Percentiles rank a stretch among this genome's conserved stretches.
phyloP scores from a whole-genome alignment of 2,888 invertebrate species.

The Nomada lathburiana region DNA sequence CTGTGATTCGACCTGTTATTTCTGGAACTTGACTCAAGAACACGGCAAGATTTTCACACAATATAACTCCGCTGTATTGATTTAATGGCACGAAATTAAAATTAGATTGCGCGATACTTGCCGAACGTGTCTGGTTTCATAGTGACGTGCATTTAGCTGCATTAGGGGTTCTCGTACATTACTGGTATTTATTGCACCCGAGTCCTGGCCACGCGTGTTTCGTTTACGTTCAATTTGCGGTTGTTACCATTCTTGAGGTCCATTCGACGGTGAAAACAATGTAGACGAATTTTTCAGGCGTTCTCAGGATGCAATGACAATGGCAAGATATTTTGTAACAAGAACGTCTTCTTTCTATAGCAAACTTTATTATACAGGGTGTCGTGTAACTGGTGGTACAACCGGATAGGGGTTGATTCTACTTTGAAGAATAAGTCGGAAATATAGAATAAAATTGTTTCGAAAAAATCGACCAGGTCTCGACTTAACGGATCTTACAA shows the following conservation, averaged over 20 bases:
- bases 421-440: too few relatives aligned
- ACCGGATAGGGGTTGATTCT: too few relatives aligned
- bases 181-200: conserved; percentile 3
- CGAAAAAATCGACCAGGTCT: too few relatives aligned
- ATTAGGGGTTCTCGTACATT: conserved; percentile 3
- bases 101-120: conserved; percentile 48
- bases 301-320: too few relatives aligned
- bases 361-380: too few relatives aligned
- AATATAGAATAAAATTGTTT: too few relatives aligned
- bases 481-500: too few relatives aligned
- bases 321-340: too few relatives aligned
- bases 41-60: conserved; percentile 33
- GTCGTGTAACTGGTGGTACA: too few relatives aligned
- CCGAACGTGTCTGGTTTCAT: conserved; percentile 44
- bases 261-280: not conserved
- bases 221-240: conserved; percentile 7
- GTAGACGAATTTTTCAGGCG: too few relatives aligned
- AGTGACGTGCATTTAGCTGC: conserved; percentile 15
- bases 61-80: not conserved
- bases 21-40: conserved; percentile 57
- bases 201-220: not conserved
- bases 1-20: conserved; percentile 49
- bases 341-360: not conserved
- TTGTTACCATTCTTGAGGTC: conserved; percentile 22
- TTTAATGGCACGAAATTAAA: conserved; percentile 55